A percentile compares a stretch with the other conserved stretches of the same genome.
Conservation (phyloP, 2,888 invertebrate genomes). For the Drosophila acutilabella region DNA sequence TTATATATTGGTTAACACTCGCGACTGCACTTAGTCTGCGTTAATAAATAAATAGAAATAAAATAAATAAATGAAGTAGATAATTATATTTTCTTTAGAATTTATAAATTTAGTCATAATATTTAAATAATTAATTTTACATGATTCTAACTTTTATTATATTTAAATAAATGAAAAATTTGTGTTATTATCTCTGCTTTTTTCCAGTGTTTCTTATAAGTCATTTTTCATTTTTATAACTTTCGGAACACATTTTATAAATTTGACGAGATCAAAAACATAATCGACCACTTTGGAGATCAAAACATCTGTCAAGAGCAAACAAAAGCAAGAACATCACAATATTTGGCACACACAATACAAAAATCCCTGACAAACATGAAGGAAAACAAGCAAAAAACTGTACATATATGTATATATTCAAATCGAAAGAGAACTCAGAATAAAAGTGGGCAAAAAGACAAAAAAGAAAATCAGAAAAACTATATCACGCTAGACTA, state of each 20-base stretch:
- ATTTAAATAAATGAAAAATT: too few species aligned
- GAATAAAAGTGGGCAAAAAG: conserved; percentile 2
- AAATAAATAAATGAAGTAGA: too few species aligned
- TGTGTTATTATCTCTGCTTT: too few species aligned
- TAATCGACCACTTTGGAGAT: conserved; percentile 40
- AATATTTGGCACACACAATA: conserved; percentile 62
- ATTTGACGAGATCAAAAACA: conserved; percentile 44
- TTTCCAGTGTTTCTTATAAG: too few species aligned
- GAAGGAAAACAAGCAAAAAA: conserved; percentile 17
- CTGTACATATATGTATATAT: not conserved
- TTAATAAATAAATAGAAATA: too few species aligned
- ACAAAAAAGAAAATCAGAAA: not conserved
- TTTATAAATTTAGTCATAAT: too few species aligned
- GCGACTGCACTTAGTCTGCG: too few species aligned
- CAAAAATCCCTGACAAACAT: conserved; percentile 48
- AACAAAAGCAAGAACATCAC: conserved; percentile 53
- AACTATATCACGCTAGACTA: conserved; percentile 50
- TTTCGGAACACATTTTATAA: conserved; percentile 6
- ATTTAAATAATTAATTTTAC: too few species aligned
- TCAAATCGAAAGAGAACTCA: conserved; percentile 1
- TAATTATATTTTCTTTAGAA: too few species aligned
- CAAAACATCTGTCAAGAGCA: conserved; percentile 41
- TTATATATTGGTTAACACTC: too few species aligned
- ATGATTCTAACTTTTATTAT: too few species aligned
- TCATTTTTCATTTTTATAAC: too few species aligned